Conservation (phyloP, 1,140 invertebrate genomes). For the Xylocopa sonorina region DNA sequence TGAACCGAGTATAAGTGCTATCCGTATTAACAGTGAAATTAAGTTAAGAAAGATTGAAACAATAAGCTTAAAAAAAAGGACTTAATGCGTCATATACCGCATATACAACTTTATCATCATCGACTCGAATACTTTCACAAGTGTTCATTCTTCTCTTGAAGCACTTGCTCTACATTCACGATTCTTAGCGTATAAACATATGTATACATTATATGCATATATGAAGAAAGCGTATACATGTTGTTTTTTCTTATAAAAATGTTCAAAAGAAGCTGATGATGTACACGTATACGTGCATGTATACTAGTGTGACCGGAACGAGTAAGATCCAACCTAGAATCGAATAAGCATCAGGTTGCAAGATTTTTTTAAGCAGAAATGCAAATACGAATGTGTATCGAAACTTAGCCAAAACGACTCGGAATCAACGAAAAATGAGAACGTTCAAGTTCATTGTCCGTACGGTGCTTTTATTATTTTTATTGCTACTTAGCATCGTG, state of each 20-base stretch:
- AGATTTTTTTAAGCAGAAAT: not conserved
- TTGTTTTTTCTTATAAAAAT: not conserved
- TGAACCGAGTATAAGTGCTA: not conserved
- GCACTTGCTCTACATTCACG: not conserved
- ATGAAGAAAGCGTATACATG: too few relatives aligned
- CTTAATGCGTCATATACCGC: not conserved
- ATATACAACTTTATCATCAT: not conserved
- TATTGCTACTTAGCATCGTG: conserved; percentile 49
- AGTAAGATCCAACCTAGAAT: not conserved
- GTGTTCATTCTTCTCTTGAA: not conserved
- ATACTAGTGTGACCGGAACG: not conserved
- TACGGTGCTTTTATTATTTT: conserved; percentile 42
- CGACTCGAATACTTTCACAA: not conserved
- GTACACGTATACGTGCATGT: too few relatives aligned
- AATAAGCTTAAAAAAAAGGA: not conserved
- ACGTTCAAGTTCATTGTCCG: not conserved
- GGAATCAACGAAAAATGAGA: conserved; percentile 39
- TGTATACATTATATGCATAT: not conserved
- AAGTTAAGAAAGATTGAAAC: not conserved
- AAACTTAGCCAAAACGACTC: not conserved
- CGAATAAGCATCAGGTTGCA: not conserved
- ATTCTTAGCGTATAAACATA: not conserved
- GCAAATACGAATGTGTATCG: not conserved
- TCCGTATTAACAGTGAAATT: not conserved
- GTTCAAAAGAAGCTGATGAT: not conserved